Evolutionary conservation across 37 sponge, comb jelly and placozoan genomes (phyloP).

Genomic region (Cliona cf. orientalis): DNA sequence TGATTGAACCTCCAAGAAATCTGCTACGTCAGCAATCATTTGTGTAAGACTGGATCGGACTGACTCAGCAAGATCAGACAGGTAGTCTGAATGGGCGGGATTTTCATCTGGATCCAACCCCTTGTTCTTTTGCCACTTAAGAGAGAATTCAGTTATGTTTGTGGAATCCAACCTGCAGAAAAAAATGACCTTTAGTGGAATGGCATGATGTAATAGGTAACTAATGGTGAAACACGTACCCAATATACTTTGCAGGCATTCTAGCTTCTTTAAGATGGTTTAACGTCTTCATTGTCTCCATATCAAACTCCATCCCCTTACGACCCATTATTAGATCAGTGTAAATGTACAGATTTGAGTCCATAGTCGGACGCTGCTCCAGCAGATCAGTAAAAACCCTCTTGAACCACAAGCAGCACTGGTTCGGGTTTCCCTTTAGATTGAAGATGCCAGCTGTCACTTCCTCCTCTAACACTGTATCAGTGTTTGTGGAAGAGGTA

Average conservation of each 20-base stretch:
- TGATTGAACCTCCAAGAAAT: background rate
- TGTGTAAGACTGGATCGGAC: constrained; percentile 8
- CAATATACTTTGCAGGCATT: constrained; percentile 81
- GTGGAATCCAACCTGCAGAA: constrained; percentile 55
- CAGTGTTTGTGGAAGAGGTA: background rate
- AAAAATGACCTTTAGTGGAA: too few relatives aligned
- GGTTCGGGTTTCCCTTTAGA: constrained; percentile 51
- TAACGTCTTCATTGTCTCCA: constrained; percentile 56
- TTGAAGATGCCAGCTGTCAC: constrained; percentile 72
- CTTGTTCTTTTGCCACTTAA: constrained; percentile 65
- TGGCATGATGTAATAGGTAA: too few relatives aligned
- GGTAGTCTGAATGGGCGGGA: constrained; percentile 48
- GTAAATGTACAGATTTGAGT: constrained; percentile 37
- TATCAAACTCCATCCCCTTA: constrained; percentile 70
- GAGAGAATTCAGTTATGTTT: constrained; percentile 69
- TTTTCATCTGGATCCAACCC: constrained; percentile 64
- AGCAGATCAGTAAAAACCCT: constrained; percentile 66
- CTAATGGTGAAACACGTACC: constrained; percentile 38
- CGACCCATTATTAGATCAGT: constrained; percentile 48
- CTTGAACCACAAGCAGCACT: constrained; percentile 81
- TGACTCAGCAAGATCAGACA: constrained; percentile 35
- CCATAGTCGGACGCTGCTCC: constrained; percentile 44
- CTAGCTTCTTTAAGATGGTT: constrained; percentile 78
- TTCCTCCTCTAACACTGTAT: constrained; percentile 68
- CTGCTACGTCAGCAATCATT: constrained; percentile 22